Evolutionary conservation across 2,113 vertebrate genomes (phyloP), one percentile per base, ranked within the genome.

Genomic region (Crotalus helleri): DNA sequence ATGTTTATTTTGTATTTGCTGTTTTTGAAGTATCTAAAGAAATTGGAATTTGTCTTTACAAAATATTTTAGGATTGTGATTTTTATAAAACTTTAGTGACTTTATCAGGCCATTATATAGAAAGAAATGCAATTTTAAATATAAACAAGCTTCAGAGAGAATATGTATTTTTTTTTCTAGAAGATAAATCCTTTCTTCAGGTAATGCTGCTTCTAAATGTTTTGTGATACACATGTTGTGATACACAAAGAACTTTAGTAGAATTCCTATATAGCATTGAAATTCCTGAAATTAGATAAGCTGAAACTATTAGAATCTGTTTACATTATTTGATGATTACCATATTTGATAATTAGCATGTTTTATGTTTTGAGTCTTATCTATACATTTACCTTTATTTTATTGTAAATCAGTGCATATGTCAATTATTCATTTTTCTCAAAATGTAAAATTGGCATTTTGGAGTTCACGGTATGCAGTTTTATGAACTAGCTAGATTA

Each of bases 361-460:
- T 64, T 58, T 74, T 53, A 92, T 39, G 29, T 90, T 61, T 90
- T 39, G 17, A 15, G 26, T 90, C 19, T 53, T 87, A 51, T 29
- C 55, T 85, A 57, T 59, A 49, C 13, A n/a, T 33, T 11, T 89
- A 81, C n/a, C 15, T 89, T 51, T 15, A 33, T 89, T 91, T 26
- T 13, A 57, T 0, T 44, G 0, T 59, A 4, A 88, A 0, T 59
- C 93, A 9, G 0, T 58, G 1, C 87, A 93, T 15, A 54, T 86
- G n/a, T 64, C n/a, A 91, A 87, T 94, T 92, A 94, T 91, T 0
- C 5, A 57, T 92, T 93, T 74, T 81, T 57, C 29, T 59, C 1
- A 89, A 1, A 49, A 49, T 24, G n/a, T 0, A 2, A 61, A 93
- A 94, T 93, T 2, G 81, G 23, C 91, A 55, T 61, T 0, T 85